Percentiles rank a stretch among this genome's conserved stretches.
These are phyloP conservation scores for Sarcophaga peregrina DNA, from an alignment of 1,140 invertebrate species.

Conservation along the genomic window DNA sequence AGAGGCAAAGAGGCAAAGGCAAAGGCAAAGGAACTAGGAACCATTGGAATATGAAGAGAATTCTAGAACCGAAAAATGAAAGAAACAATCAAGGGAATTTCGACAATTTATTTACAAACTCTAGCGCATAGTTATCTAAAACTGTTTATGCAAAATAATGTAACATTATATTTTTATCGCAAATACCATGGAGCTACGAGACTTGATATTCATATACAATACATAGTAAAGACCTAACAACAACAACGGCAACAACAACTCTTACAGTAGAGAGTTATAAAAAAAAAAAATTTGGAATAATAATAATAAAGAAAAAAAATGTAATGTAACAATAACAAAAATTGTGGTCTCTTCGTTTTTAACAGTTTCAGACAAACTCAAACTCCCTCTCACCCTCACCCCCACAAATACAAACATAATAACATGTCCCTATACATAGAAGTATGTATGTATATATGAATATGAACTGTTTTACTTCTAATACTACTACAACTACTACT, in stretches of 20 bases:
- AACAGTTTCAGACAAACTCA: neutral
- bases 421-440: too few species aligned
- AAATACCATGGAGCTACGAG: slow-evolving; percentile 34
- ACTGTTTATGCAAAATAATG: slow-evolving; percentile 41
- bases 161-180: slow-evolving; percentile 41
- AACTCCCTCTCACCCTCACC: neutral
- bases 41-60: neutral
- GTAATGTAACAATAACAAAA: neutral
- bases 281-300: neutral
- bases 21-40: neutral
- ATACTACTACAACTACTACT: too few species aligned
- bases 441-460: too few species aligned
- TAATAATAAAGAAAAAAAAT: too few species aligned
- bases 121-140: slow-evolving; percentile 41
- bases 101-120: slow-evolving; percentile 42
- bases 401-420: neutral
- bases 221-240: neutral
- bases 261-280: neutral
- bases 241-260: neutral
- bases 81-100: slow-evolving; percentile 39
- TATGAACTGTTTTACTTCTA: too few species aligned
- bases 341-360: neutral
- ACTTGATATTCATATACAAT: neutral
- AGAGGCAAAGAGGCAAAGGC: neutral
- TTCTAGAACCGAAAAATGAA: slow-evolving; percentile 19